Percentiles rank a stretch among this genome's conserved stretches.
These are phyloP conservation scores for Lanistes nyassanus DNA, from an alignment of 1,140 invertebrate species.

Conservation along the genomic window DNA sequence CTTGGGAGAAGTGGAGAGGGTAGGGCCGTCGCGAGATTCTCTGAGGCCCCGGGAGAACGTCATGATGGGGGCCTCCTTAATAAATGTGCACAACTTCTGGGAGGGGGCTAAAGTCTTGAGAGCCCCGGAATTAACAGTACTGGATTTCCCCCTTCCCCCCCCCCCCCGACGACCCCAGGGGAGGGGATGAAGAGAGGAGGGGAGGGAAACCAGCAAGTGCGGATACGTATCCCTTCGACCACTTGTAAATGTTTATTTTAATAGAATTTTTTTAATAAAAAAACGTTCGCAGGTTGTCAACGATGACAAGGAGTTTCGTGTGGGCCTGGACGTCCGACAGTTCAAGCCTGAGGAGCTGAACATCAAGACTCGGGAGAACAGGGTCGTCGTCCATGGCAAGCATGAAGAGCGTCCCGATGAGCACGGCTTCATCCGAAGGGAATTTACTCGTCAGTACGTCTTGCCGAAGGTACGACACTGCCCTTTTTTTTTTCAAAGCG, in stretches of 20 bases:
- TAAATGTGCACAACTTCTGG: no score
- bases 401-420: constrained; percentile 59
- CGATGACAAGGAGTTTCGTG: constrained; percentile 30
- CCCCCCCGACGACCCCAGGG: no score
- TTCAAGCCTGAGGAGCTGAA: constrained; percentile 60
- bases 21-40: no score
- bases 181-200: no score
- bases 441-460: constrained; percentile 79
- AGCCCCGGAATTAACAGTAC: no score
- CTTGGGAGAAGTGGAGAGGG: no score
- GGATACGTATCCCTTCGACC: no score
- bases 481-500: no score
- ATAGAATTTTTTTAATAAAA: neutral
- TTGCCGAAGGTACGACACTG: constrained; percentile 68
- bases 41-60: no score
- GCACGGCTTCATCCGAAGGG: constrained; percentile 79
- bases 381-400: constrained; percentile 54
- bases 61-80: no score
- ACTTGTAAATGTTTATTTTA: neutral
- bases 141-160: no score
- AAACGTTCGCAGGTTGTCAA: neutral
- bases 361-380: constrained; percentile 66
- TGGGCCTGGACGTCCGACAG: constrained; percentile 57
- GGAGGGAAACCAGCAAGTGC: neutral
- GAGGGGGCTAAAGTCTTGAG: no score